Evolutionary conservation across 2,888 invertebrate species (phyloP).

Genomic region (Liopterus haemorrhoidalis): DNA sequence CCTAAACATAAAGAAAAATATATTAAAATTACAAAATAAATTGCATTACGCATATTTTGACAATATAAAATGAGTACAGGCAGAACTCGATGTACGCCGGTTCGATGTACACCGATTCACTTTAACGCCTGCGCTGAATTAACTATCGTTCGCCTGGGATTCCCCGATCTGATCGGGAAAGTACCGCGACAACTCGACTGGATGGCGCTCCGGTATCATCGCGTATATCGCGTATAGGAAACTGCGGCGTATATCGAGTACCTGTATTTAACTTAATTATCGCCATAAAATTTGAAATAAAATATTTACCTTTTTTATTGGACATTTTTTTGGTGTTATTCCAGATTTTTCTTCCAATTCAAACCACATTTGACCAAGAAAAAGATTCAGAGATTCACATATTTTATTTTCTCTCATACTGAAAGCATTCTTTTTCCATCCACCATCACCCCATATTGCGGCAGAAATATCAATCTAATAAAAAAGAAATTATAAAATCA

Average conservation of each 20-base stretch:
- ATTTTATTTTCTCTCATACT: slow-evolving; percentile 5
- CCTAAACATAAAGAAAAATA: slow-evolving; percentile 5
- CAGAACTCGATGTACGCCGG: too few species aligned
- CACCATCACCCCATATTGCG: slow-evolving; percentile 10
- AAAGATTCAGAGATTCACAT: not conserved
- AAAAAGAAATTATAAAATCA: too few species aligned
- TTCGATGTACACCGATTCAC: too few species aligned
- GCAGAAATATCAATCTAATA: too few species aligned
- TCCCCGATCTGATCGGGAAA: too few species aligned
- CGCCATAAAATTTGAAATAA: not conserved
- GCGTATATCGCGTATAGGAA: too few species aligned
- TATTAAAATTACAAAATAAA: not conserved
- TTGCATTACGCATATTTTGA: not conserved
- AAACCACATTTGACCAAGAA: slow-evolving; percentile 9
- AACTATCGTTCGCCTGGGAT: too few species aligned
- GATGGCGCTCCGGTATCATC: too few species aligned
- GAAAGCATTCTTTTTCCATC: slow-evolving; percentile 12
- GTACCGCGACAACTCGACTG: too few species aligned
- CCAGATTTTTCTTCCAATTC: slow-evolving; percentile 4
- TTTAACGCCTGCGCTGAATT: too few species aligned
- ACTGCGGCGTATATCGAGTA: too few species aligned
- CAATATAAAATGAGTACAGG: too few species aligned
- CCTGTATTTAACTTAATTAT: not conserved
- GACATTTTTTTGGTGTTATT: slow-evolving; percentile 5
- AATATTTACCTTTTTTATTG: not conserved